These are phyloP conservation scores for Merops nubicus DNA, from an alignment of 2,113 vertebrate genomes.

Conservation along the genomic window DNA sequence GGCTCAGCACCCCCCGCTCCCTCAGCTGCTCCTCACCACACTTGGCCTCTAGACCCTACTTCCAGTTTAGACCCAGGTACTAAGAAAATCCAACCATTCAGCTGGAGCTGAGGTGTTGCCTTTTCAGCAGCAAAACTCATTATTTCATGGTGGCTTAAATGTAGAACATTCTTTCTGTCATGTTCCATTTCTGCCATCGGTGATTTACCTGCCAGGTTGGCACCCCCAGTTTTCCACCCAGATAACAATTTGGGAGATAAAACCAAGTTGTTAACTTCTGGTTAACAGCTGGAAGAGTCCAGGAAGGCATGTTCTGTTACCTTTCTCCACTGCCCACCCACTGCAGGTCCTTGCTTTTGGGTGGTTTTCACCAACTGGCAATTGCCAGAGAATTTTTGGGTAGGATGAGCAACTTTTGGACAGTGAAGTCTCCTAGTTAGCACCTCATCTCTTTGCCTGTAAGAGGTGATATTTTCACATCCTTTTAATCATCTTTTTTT, in stretches of 20 bases:
- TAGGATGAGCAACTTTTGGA: neutral
- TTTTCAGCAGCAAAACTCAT: neutral
- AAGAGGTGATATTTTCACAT: neutral
- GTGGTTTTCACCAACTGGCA: neutral
- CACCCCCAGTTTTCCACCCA: neutral
- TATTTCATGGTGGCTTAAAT: neutral
- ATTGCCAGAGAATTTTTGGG: neutral
- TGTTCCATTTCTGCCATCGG: neutral
- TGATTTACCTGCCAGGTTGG: neutral
- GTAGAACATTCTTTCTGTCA: fast-evolving
- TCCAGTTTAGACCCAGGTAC: neutral
- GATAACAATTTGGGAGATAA: no score
- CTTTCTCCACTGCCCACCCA: neutral
- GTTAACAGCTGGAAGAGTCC: neutral
- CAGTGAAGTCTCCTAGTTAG: neutral
- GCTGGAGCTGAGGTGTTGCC: neutral
- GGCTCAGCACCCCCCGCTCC: no score
- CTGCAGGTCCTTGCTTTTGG: neutral
- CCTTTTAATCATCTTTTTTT: no score
- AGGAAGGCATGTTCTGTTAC: neutral
- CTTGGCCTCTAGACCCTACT: neutral
- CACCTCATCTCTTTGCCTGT: neutral
- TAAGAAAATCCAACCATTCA: neutral
- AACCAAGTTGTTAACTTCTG: no score
- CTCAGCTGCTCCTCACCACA: no score